Conservation (phyloP, 1,140 invertebrate genomes). For the Aphis gossypii region DNA sequence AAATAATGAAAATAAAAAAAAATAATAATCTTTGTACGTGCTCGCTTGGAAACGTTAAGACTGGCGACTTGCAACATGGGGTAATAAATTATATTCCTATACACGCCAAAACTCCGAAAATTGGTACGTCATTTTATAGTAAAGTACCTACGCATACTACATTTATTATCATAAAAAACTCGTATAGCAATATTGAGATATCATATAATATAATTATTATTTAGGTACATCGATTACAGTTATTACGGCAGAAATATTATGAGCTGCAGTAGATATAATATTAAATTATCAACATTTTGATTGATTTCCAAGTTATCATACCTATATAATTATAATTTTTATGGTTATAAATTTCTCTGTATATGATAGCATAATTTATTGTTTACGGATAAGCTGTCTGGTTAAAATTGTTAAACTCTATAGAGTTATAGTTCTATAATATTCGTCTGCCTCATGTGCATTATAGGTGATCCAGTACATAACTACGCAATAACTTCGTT, state of each 20-base stretch:
- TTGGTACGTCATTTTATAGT: not conserved
- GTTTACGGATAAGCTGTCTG: not conserved
- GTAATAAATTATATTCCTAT: not conserved
- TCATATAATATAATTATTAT: conserved; percentile 2
- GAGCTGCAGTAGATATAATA: not conserved
- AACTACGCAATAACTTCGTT: not conserved
- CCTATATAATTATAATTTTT: not conserved
- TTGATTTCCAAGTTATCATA: not conserved
- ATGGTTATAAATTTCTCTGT: not conserved
- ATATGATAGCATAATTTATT: not conserved
- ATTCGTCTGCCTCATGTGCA: not conserved
- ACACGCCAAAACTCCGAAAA: conserved; percentile 1
- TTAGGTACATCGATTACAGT: not conserved
- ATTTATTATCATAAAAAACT: not conserved
- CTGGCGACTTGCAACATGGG: not conserved
- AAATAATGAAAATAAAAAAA: not conserved
- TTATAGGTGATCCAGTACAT: too few species aligned
- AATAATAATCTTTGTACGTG: not conserved
- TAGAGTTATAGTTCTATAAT: not conserved
- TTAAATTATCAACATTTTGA: conserved; percentile 23
- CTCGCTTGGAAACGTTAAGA: not conserved
- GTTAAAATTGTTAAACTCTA: not conserved
- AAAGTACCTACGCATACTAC: not conserved
- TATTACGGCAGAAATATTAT: not conserved
- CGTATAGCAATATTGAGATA: not conserved